These are phyloP conservation scores for Proales similis DNA, from an alignment of 1,140 invertebrate genomes.

Conservation along the genomic window DNA sequence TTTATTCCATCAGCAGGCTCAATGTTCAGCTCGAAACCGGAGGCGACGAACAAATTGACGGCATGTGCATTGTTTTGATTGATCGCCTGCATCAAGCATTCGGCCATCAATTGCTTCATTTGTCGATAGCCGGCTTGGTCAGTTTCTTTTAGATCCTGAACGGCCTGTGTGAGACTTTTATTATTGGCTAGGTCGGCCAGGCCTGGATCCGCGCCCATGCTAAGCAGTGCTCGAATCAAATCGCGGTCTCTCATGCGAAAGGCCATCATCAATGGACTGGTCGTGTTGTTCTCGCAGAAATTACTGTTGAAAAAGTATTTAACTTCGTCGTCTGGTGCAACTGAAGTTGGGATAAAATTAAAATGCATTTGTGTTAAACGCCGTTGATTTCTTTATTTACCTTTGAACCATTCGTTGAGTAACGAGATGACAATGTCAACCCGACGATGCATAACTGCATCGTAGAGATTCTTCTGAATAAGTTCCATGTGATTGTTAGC, in stretches of 20 bases:
- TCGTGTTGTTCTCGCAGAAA: slow-evolving; percentile 26
- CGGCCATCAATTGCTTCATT: slow-evolving; percentile 19
- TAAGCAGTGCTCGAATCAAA: slow-evolving; percentile 20
- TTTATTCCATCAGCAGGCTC: background rate
- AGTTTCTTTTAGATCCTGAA: slow-evolving; percentile 28
- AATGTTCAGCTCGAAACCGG: slow-evolving; percentile 17
- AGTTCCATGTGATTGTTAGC: background rate
- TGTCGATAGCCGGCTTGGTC: background rate
- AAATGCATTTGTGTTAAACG: slow-evolving; percentile 12
- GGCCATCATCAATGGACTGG: slow-evolving; percentile 25
- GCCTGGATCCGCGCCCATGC: slow-evolving; percentile 29
- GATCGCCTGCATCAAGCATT: slow-evolving; percentile 29
- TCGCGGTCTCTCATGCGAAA: slow-evolving; percentile 18
- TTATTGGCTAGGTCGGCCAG: slow-evolving; percentile 6
- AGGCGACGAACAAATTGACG: slow-evolving; percentile 1
- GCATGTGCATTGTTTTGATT: slow-evolving; percentile 14
- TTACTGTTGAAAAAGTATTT: slow-evolving; percentile 37
- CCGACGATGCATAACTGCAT: slow-evolving; percentile 4
- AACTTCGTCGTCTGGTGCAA: background rate
- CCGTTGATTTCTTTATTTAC: slow-evolving; percentile 15
- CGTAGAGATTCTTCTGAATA: slow-evolving; percentile 13
- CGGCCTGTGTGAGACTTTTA: slow-evolving; percentile 5
- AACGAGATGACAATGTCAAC: slow-evolving; percentile 21
- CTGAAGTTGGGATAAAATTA: slow-evolving; percentile 1
- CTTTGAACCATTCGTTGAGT: slow-evolving; percentile 35